These are phyloP conservation scores for Melitaea athalia DNA, from an alignment of 2,888 invertebrate species.

Conservation along the genomic window DNA sequence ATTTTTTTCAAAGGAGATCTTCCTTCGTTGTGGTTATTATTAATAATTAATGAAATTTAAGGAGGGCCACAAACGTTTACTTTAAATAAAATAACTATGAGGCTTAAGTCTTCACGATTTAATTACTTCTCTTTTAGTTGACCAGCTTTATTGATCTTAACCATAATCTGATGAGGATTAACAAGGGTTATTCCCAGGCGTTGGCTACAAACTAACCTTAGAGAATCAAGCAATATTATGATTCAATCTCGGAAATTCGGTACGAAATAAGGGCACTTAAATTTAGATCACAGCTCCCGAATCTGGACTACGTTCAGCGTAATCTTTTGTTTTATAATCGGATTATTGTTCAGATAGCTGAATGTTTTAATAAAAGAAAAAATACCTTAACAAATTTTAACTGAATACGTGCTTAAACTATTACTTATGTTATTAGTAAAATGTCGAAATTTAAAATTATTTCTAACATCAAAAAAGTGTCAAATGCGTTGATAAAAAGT, in stretches of 20 bases:
- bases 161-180: slow-evolving; percentile 18
- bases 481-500: too few relatives aligned
- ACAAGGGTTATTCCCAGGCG: slow-evolving; percentile 21
- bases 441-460: too few relatives aligned
- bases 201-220: slow-evolving; percentile 19
- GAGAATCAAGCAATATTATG: slow-evolving; percentile 34
- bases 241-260: slow-evolving; percentile 29
- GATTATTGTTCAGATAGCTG: slow-evolving; percentile 1
- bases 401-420: too few relatives aligned
- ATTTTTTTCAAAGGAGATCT: too few relatives aligned
- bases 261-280: slow-evolving; percentile 26
- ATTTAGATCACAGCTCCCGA: slow-evolving; percentile 29
- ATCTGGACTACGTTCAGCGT: slow-evolving; percentile 22
- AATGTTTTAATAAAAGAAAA: background rate
- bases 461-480: too few relatives aligned
- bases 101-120: background rate
- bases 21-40: too few relatives aligned
- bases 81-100: background rate
- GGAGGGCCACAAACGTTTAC: too few relatives aligned
- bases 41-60: too few relatives aligned
- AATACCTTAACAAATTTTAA: too few relatives aligned
- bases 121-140: slow-evolving; percentile 3
- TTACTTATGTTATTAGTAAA: too few relatives aligned
- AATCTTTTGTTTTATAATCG: slow-evolving; percentile 26
- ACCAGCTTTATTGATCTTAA: background rate